phyloP scores from a whole-genome alignment of 1,140 invertebrate species.

The Teleogryllus occipitalis region DNA sequence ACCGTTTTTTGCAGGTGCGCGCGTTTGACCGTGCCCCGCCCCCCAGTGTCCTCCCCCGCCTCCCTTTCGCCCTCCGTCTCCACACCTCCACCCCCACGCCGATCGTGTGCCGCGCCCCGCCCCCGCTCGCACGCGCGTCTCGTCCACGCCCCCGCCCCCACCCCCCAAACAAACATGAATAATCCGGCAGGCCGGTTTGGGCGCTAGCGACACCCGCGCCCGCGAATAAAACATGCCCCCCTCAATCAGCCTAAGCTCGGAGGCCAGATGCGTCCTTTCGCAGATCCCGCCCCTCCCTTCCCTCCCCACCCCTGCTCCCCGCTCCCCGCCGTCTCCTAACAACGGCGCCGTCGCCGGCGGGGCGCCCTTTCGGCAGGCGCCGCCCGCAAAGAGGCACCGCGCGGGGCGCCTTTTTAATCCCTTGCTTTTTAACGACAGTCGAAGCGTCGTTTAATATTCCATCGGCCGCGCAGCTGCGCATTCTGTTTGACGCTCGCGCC shows the following conservation, averaged over 20 bases:
- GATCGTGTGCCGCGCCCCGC: no score
- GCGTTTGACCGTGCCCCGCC: no score
- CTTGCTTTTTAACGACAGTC: not conserved
- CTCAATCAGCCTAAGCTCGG: not conserved
- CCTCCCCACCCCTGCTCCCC: not conserved
- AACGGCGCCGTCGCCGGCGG: no score
- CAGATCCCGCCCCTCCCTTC: not conserved
- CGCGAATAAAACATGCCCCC: not conserved
- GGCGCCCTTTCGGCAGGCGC: no score
- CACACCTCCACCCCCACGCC: no score
- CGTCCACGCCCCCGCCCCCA: no score
- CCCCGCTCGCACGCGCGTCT: no score
- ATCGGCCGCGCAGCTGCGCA: not conserved
- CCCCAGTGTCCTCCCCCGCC: no score
- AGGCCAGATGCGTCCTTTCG: not conserved
- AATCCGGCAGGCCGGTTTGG: not conserved
- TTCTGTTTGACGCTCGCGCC: not conserved
- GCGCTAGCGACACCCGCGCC: no score
- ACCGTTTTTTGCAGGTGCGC: no score
- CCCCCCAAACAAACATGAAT: not conserved
- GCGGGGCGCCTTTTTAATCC: not conserved
- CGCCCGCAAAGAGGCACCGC: not conserved
- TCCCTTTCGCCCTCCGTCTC: no score
- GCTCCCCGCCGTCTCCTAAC: not conserved
- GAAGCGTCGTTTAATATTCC: not conserved